A percentile compares a stretch with the other conserved stretches of the same genome.
Conservation (phyloP, 2,888 invertebrate species). For the Zygogramma bicolorata region DNA sequence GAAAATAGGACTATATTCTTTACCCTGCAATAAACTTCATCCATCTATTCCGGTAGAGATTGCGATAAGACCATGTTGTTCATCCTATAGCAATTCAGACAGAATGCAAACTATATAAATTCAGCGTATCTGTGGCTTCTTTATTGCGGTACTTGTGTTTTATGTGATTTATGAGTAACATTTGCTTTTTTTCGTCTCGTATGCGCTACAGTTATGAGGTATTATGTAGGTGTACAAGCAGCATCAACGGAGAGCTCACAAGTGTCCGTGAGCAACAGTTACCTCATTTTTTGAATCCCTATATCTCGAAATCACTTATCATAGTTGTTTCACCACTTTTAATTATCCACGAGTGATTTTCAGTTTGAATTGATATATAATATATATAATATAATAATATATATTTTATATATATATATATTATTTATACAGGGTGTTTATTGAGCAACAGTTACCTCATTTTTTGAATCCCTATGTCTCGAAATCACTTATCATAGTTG, state of each 20-base stretch:
- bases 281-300: not conserved
- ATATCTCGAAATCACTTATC: not conserved
- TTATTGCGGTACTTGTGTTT: conserved; percentile 24
- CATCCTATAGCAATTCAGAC: not conserved
- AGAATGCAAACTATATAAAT: conserved; percentile 35
- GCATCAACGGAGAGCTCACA: not conserved
- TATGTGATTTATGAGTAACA: conserved; percentile 8
- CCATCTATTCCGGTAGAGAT: not conserved
- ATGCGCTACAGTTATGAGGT: not conserved
- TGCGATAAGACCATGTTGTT: not conserved
- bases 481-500: not conserved
- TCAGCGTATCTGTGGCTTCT: conserved; percentile 42
- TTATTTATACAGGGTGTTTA: too few relatives aligned
- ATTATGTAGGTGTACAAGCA: not conserved
- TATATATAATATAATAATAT: too few relatives aligned
- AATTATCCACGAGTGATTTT: too few relatives aligned
- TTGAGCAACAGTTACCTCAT: not conserved
- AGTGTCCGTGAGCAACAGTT: not conserved
- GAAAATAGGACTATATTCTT: not conserved
- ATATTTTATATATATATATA: too few relatives aligned
- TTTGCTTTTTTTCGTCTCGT: not conserved
- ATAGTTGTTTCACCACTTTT: not conserved
- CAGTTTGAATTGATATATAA: too few relatives aligned
- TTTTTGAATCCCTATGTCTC: not conserved
- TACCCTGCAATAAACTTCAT: not conserved